A percentile compares a stretch with the other conserved stretches of the same genome.
phyloP scores from a whole-genome alignment of 2,888 invertebrate genomes.

The Drosophila paracracens region DNA sequence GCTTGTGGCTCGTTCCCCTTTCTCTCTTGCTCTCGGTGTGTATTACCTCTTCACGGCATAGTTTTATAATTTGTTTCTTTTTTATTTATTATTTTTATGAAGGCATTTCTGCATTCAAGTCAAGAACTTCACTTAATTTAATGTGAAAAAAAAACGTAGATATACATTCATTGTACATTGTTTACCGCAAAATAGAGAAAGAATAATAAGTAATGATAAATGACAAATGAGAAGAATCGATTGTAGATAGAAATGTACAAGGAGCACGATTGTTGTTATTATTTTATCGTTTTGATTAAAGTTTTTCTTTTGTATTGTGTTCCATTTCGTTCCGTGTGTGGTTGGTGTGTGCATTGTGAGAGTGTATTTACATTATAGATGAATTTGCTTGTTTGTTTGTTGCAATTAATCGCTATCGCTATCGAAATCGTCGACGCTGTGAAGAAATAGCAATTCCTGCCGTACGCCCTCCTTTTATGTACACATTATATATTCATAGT shows the following conservation, averaged over 20 bases:
- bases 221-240: slow-evolving; percentile 3
- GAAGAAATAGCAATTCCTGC: slow-evolving; percentile 31
- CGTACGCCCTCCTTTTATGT: slow-evolving; percentile 31
- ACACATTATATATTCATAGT: slow-evolving; percentile 21
- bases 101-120: slow-evolving; percentile 45
- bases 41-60: neutral
- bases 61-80: slow-evolving; percentile 3
- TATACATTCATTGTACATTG: slow-evolving; percentile 23
- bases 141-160: slow-evolving; percentile 28
- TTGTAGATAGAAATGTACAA: slow-evolving; percentile 37
- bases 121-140: slow-evolving; percentile 38
- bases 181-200: slow-evolving; percentile 9
- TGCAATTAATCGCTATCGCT: slow-evolving; percentile 51
- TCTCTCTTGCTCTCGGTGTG: neutral
- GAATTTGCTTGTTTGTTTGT: slow-evolving; percentile 31
- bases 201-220: slow-evolving; percentile 1
- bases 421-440: slow-evolving; percentile 24
- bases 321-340: slow-evolving; percentile 7
- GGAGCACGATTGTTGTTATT: slow-evolving; percentile 36
- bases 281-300: slow-evolving; percentile 28
- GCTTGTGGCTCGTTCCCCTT: neutral
- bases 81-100: slow-evolving; percentile 35
- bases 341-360: slow-evolving; percentile 19
- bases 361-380: slow-evolving; percentile 59
- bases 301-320: slow-evolving; percentile 2